Evolutionary conservation across 2,888 invertebrate species (phyloP).

Genomic region (Pollenia labialis): DNA sequence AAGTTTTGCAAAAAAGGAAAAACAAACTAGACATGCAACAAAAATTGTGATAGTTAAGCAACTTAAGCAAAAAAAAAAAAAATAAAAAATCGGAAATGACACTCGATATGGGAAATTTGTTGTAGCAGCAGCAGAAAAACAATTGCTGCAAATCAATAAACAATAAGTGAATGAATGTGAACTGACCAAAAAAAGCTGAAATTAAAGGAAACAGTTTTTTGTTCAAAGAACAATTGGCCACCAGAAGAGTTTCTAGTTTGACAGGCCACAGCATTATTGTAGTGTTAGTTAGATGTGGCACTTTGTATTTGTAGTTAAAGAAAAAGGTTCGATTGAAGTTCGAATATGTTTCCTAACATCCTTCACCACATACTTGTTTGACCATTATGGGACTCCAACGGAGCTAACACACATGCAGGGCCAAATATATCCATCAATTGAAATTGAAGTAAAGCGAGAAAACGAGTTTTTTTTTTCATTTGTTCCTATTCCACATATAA

Average conservation of each 20-base stretch:
- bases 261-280: constrained; percentile 47
- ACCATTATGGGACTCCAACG: not conserved
- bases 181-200: constrained; percentile 6
- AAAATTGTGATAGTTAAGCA: constrained; percentile 44
- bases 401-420: not conserved
- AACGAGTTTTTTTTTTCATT: constrained; percentile 51
- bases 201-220: constrained; percentile 18
- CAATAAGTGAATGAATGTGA: constrained; percentile 42
- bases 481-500: constrained; percentile 41
- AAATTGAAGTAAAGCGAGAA: constrained; percentile 58
- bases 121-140: constrained; percentile 36
- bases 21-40: constrained; percentile 29
- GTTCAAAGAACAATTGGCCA: not conserved
- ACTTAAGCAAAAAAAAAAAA: constrained; percentile 14
- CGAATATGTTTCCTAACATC: constrained; percentile 29
- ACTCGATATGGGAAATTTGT: constrained; percentile 45
- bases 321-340: constrained; percentile 4
- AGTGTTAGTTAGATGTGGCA: constrained; percentile 36
- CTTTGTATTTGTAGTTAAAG: not conserved
- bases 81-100: constrained; percentile 18
- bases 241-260: constrained; percentile 16
- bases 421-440: constrained; percentile 47
- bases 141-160: constrained; percentile 64
- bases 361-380: not conserved
- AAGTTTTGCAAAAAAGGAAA: not conserved